Conservation (phyloP, 2,888 invertebrate genomes). For the Limenitis camilla region DNA sequence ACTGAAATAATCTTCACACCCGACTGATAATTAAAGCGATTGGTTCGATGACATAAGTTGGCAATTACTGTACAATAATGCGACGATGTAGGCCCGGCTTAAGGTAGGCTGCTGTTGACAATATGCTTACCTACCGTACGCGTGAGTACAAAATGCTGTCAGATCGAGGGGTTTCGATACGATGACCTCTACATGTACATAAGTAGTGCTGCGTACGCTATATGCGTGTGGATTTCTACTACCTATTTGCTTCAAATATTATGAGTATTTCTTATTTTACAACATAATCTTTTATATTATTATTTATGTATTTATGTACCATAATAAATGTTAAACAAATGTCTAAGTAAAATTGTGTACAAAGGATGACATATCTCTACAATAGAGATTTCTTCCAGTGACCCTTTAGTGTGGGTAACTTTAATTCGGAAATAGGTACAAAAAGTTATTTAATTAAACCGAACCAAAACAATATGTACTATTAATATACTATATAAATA, state of each 20-base stretch:
- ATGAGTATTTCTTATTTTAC: too few species aligned
- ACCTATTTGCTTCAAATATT: background rate
- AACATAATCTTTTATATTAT: too few species aligned
- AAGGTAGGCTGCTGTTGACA: constrained; percentile 34
- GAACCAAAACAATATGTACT: too few species aligned
- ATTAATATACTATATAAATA: too few species aligned
- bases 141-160: constrained; percentile 20
- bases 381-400: too few species aligned
- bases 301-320: too few species aligned
- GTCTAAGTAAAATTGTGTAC: too few species aligned
- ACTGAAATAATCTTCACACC: constrained; percentile 60
- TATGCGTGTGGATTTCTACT: background rate
- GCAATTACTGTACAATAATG: constrained; percentile 52
- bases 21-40: constrained; percentile 57
- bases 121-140: constrained; percentile 21
- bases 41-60: constrained; percentile 58
- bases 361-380: too few species aligned
- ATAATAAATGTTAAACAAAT: too few species aligned
- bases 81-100: constrained; percentile 39
- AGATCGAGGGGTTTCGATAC: constrained; percentile 5
- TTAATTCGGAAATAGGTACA: too few species aligned
- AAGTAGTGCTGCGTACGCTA: background rate
- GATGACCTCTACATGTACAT: constrained; percentile 2
- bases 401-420: too few species aligned
- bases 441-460: too few species aligned